Conservation (phyloP, 2,888 invertebrate genomes). For the Hydrotaea diabolus region DNA sequence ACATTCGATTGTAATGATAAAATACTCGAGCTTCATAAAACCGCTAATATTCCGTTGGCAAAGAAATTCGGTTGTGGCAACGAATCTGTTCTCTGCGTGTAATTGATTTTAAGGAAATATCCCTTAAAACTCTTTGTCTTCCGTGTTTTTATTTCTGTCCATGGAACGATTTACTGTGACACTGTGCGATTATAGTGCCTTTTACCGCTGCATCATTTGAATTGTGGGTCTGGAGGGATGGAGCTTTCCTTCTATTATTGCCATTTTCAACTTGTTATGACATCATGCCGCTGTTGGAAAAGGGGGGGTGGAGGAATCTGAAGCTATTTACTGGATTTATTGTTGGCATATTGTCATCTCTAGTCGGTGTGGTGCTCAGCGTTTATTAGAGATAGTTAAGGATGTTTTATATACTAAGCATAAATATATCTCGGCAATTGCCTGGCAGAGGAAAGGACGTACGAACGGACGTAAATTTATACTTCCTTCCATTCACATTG, state of each 20-base stretch:
- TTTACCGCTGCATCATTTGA: background rate
- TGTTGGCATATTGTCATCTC: conserved; percentile 19
- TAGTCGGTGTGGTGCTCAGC: background rate
- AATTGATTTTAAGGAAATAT: no score
- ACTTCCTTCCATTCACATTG: no score
- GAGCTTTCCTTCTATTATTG: background rate
- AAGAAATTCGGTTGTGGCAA: no score
- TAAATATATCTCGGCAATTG: background rate
- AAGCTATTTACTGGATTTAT: conserved; percentile 3
- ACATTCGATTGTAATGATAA: no score
- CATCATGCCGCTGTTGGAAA: background rate
- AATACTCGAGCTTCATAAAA: no score
- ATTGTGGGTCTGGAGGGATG: background rate
- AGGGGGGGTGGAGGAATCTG: background rate
- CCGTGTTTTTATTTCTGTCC: no score
- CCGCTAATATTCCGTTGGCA: no score
- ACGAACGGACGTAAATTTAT: background rate
- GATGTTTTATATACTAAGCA: background rate
- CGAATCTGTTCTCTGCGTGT: no score
- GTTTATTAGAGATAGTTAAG: conserved; percentile 42
- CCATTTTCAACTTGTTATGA: background rate
- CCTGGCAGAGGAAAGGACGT: background rate
- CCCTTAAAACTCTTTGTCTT: no score
- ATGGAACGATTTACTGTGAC: no score
- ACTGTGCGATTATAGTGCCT: background rate